Evolutionary conservation across 2,888 invertebrate species (phyloP), one percentile per base, ranked within the genome.

Genomic region (Neoaliturus tenellus): DNA sequence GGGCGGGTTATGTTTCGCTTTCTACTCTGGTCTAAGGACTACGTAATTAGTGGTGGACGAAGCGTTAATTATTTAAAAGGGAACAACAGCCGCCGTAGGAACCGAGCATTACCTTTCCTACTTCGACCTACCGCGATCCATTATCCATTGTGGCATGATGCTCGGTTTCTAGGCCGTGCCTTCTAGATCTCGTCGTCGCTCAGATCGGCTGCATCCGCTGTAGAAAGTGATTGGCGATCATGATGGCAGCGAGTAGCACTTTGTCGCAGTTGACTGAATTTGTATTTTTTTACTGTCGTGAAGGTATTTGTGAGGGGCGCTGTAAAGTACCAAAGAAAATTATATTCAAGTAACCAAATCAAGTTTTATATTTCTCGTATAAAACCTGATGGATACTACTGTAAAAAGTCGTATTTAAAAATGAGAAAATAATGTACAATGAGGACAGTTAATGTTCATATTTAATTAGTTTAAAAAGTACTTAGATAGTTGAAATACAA

Each of bases 21-120:
- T 62, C 62, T 62, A 62, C 62, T 31, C 31, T 62, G 28, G 62
- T 31, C 20, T 31, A 62, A 62, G 62, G 62, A 62, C 25, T 3
- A 14, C 28, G 23, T 28, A 75, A 75, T 75, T 75, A 75, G 73
- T 33, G 17, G 25, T 44, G 73, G 25, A 44, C 44, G 17, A 44
- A 75, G 73, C 73, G 73, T 75, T 75, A 75, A 75, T n/a, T n/a
- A n/a, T 75, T 75, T 75, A 28, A 28, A 14, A 28, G 62, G 55
- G 8, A 62, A 51, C 28, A 62, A 62, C 62, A 62, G 62, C 51
- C 62, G 62, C 20, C 62, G 62, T 3, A 62, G 31, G 62, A 62
- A 62, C 31, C 62, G 31, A 23, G 6, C 62, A 62, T 62, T 62
- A 62, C 28, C 12, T 31, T 62, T 62, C 17, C 28, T 31, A 28